These are phyloP conservation scores for Aurelia coerulea DNA, from an alignment of 30 jellyfish, hydroid and myxozoan genomes.

Conservation along the genomic window DNA sequence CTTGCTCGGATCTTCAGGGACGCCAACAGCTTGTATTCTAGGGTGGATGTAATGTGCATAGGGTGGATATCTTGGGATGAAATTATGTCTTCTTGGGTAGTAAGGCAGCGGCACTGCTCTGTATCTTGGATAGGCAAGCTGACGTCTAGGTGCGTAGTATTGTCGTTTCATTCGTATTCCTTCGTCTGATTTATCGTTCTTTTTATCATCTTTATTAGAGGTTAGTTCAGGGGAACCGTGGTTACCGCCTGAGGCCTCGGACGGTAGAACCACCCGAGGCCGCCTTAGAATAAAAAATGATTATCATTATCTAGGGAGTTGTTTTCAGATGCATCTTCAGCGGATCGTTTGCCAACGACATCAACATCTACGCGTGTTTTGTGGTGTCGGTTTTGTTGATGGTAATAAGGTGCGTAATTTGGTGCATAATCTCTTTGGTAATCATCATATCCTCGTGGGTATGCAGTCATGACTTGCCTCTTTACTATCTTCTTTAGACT, in stretches of 20 bases:
- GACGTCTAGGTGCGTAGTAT: background rate
- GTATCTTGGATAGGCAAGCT: conserved; percentile 13
- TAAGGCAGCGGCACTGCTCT: conserved; percentile 6
- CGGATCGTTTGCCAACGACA: conserved; percentile 96
- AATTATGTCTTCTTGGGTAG: background rate
- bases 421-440: conserved; percentile 9
- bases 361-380: conserved; percentile 95
- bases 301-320: conserved; percentile 2
- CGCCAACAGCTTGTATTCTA: background rate
- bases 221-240: conserved; percentile 55
- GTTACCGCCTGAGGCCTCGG: conserved; percentile 95
- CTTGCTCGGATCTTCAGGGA: conserved; percentile 31
- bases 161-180: conserved; percentile 45
- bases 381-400: conserved; percentile 70
- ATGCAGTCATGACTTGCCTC: conserved; percentile 61
- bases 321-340: conserved; percentile 45
- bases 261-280: conserved; percentile 97
- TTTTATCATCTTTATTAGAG: conserved; percentile 11
- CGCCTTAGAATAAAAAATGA: conserved; percentile 99
- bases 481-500: conserved; percentile 49
- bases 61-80: conserved; percentile 21
- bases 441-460: conserved; percentile 54
- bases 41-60: conserved; percentile 2
- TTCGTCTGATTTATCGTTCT: background rate
- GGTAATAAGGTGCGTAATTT: conserved; percentile 49